Percentiles rank a stretch among this genome's conserved stretches.
These are phyloP conservation scores for Pollachius pollachius DNA, from an alignment of 2,113 vertebrate species.

Conservation along the genomic window DNA sequence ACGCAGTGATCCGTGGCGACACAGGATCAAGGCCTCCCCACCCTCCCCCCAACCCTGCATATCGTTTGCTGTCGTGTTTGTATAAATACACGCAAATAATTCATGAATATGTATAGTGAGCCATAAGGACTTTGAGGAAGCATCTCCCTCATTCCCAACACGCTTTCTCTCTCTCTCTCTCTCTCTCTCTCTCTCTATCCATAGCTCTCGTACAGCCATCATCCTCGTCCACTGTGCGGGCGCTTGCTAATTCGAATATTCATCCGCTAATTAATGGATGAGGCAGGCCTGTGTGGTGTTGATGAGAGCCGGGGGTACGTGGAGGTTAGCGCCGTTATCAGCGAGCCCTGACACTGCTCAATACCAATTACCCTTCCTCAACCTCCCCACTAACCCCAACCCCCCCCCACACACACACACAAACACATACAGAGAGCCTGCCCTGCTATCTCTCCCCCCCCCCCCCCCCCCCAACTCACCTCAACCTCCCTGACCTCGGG, in stretches of 20 bases:
- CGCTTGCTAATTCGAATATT: constrained; percentile 84
- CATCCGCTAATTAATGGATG: constrained; percentile 84
- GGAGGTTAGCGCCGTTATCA: constrained; percentile 67
- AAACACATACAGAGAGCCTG: neutral
- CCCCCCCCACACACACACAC: constrained; percentile 9
- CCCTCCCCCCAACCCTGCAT: too few relatives aligned
- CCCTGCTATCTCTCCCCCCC: neutral
- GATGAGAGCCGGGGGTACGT: constrained; percentile 62
- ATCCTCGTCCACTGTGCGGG: constrained; percentile 69
- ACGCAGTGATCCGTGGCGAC: neutral
- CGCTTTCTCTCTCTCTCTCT: neutral
- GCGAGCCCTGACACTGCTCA: constrained; percentile 67
- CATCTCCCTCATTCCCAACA: neutral
- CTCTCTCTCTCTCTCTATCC: constrained; percentile 3
- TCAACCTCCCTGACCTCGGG: constrained; percentile 24
- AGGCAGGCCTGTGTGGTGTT: constrained; percentile 64
- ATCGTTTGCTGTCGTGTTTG: too few relatives aligned
- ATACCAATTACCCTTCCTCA: constrained; percentile 65
- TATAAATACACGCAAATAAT: constrained; percentile 8
- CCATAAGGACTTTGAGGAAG: neutral
- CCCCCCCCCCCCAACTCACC: too few relatives aligned
- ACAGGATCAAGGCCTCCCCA: too few relatives aligned
- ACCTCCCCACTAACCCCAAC: constrained; percentile 9
- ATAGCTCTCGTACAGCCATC: constrained; percentile 49
- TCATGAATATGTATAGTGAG: constrained; percentile 8